Conservation (phyloP, 2,797 vertebrate species). For the Muscicapa striata region DNA sequence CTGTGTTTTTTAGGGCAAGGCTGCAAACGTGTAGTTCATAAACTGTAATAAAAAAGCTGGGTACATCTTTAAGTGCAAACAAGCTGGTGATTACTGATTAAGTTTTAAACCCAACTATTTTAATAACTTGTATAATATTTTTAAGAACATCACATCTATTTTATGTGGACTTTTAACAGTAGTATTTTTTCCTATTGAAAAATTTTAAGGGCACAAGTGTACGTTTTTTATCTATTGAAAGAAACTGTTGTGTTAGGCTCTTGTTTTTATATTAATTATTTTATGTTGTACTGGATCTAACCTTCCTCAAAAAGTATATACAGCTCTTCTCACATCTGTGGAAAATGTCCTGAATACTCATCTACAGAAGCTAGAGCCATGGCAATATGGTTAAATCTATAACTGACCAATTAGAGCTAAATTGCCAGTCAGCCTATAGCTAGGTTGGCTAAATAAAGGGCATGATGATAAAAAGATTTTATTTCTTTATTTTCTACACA, state of each 20-base stretch:
- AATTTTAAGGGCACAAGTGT: neutral
- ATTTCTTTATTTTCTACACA: constrained; percentile 56
- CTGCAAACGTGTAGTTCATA: neutral
- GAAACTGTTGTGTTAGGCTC: neutral
- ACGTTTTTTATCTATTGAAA: neutral
- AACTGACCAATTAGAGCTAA: constrained; percentile 57
- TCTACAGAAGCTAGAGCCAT: neutral
- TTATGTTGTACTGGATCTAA: neutral
- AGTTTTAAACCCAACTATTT: neutral
- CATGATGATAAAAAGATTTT: constrained; percentile 1
- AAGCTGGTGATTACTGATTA: neutral
- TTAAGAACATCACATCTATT: neutral
- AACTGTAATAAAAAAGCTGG: neutral
- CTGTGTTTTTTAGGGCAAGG: neutral
- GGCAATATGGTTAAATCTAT: constrained; percentile 41
- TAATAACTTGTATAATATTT: neutral
- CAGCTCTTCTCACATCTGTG: neutral
- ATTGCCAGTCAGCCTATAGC: constrained; percentile 28
- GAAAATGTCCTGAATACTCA: constrained; percentile 20
- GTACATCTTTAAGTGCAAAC: neutral
- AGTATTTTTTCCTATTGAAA: neutral
- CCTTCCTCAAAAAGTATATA: neutral
- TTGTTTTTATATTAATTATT: neutral
- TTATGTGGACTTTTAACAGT: neutral
- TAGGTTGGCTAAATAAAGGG: constrained; percentile 31